Evolutionary conservation across 37 sponge, comb jelly and placozoan genomes (phyloP), one percentile per base, ranked within the genome.

Genomic region (Eunapius fragilis): DNA sequence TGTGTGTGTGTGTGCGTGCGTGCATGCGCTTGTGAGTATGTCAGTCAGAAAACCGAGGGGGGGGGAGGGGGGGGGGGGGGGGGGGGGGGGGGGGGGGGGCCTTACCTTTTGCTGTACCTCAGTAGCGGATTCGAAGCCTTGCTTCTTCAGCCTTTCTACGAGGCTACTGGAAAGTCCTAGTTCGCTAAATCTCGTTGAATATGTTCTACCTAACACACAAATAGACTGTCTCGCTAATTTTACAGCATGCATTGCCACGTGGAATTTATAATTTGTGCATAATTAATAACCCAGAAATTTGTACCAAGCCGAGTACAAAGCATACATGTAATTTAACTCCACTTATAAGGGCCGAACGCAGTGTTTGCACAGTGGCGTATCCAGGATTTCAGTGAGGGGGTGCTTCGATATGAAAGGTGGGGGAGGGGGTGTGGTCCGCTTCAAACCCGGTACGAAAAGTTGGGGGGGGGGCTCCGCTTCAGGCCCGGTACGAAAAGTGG

Each of bases 1-100:
- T 71, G 72, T 71, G 79, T 78, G 38, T 78, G 79, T 78, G 38
- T 36, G 38, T 78, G 31, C 28, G 75, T 74, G 75, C 28, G 26
- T 34, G 34, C 28, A 2, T 27, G 34, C 30, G 23, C 5, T 3
- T 78, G 34, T 36, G 37, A 25, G 34, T 23, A 23, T 45, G 47
- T 45, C 7, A 11, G 47, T 45, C 6, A 9, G 27, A 9, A 30
- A 9, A 12, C 3, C 10, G 72, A 12, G 72, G 4, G 72, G 6
- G 72, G 4, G 72, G 72, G 4, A 71, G 4, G 72, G 7, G 72
- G 4, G 72, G 4, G 4, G 27, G 7, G 47, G 4, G 47, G 1
- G 58, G 14, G 58, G 14, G 17, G 1, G 14, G 58, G 14, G 58
- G 22, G 17, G 58, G 7, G 58, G 14, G 14, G 58, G 58, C 1